These are phyloP conservation scores for Dunckerocampus dactyliophorus DNA, from an alignment of 2,113 vertebrate species.

Conservation along the genomic window DNA sequence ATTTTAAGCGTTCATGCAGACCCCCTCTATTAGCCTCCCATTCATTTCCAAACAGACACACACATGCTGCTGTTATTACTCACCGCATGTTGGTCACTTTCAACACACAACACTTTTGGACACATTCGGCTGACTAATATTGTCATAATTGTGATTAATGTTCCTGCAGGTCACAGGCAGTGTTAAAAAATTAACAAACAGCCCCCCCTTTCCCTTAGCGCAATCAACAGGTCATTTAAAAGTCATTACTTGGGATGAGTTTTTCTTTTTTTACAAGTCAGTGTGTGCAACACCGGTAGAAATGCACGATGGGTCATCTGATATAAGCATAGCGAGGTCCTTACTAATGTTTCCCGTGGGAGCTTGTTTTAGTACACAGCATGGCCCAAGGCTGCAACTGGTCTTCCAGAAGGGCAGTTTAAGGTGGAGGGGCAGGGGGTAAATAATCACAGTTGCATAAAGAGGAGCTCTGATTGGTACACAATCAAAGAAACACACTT, in stretches of 20 bases:
- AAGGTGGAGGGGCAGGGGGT: conserved; percentile 6
- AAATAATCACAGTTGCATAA: conserved; percentile 36
- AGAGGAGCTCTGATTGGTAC: conserved; percentile 16
- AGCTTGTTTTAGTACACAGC: conserved; percentile 35
- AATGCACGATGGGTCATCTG: conserved; percentile 50
- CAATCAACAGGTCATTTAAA: conserved; percentile 65
- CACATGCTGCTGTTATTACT: conserved; percentile 51
- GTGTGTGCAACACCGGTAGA: conserved; percentile 22
- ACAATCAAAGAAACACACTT: neutral
- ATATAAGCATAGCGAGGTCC: conserved; percentile 51
- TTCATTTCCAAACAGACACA: conserved; percentile 55
- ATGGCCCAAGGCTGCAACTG: conserved; percentile 48
- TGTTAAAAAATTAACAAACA: conserved; percentile 54
- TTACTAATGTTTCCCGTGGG: conserved; percentile 59
- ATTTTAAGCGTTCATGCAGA: conserved; percentile 47
- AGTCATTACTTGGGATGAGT: conserved; percentile 42
- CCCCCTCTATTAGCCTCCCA: conserved; percentile 59
- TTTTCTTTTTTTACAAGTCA: conserved; percentile 14
- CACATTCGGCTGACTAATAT: conserved; percentile 47
- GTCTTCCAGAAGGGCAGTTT: conserved; percentile 12
- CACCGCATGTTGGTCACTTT: conserved; percentile 45
- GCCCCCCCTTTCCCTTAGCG: conserved; percentile 3
- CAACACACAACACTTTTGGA: conserved; percentile 32
- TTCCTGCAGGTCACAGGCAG: conserved; percentile 46
- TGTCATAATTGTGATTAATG: conserved; percentile 69